Conservation (phyloP, 2,888 invertebrate species). For the Melieria crassipennis region DNA sequence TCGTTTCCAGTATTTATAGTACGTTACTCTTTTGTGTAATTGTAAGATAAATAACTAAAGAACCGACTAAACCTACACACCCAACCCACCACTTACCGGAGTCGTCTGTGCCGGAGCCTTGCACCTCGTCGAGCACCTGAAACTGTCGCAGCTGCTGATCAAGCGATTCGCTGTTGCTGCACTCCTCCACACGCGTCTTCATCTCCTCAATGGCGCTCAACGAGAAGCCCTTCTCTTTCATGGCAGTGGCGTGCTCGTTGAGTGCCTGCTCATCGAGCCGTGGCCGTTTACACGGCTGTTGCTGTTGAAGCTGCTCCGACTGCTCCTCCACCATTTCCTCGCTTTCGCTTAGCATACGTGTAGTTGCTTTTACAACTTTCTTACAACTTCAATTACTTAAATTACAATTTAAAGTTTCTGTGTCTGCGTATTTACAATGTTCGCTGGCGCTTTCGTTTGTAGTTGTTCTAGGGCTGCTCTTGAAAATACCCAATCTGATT, state of each 20-base stretch:
- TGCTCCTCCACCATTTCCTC: slow-evolving; percentile 4
- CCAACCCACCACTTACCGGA: slow-evolving; percentile 44
- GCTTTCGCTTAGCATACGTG: slow-evolving; percentile 25
- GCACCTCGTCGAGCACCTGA: slow-evolving; percentile 75
- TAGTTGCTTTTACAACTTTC: background rate
- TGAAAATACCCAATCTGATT: slow-evolving; percentile 66
- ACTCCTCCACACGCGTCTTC: slow-evolving; percentile 57
- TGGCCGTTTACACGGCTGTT: slow-evolving; percentile 36
- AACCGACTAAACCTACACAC: too few species aligned
- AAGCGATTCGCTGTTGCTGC: slow-evolving; percentile 51
- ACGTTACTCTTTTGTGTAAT: too few species aligned
- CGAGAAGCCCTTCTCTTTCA: slow-evolving; percentile 61
- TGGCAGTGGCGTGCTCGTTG: slow-evolving; percentile 48
- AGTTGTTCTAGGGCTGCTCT: slow-evolving; percentile 56
- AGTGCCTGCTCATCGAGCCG: slow-evolving; percentile 46
- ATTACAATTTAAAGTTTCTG: slow-evolving; percentile 24
- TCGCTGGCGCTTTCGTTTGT: slow-evolving; percentile 28
- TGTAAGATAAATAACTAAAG: too few species aligned
- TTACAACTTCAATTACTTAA: slow-evolving; percentile 9
- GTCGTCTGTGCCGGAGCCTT: slow-evolving; percentile 67
- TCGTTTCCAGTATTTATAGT: too few species aligned
- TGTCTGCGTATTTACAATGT: slow-evolving; percentile 27
- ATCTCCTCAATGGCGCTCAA: slow-evolving; percentile 61
- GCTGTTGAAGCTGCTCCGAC: background rate
- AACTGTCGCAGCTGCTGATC: slow-evolving; percentile 69